Percentiles rank a stretch among this genome's conserved stretches.
Evolutionary conservation across 2,888 invertebrate species (phyloP).

Genomic region (Drosophila buzzatii): DNA sequence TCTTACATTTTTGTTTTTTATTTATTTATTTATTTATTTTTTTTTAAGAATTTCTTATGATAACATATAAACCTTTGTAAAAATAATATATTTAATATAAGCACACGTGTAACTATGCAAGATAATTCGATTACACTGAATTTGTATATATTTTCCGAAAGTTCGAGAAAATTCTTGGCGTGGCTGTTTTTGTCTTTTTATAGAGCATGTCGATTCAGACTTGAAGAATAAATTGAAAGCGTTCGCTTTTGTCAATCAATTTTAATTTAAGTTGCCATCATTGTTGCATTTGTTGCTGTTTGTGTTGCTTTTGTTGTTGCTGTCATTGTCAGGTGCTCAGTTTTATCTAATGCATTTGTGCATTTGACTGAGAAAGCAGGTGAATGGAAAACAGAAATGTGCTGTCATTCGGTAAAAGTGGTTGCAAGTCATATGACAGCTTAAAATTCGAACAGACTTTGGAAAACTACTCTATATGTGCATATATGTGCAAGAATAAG

Average conservation of each 20-base stretch:
- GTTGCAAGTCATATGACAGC: constrained; percentile 30
- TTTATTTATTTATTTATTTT: too few species aligned
- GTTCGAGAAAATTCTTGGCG: not conserved
- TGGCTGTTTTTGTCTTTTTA: not conserved
- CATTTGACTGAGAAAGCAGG: constrained; percentile 43
- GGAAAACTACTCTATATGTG: not conserved
- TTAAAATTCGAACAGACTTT: constrained; percentile 9
- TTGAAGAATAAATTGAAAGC: not conserved
- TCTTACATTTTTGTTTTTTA: not conserved
- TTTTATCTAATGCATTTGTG: constrained; percentile 41
- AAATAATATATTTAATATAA: not conserved
- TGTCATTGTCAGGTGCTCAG: constrained; percentile 20
- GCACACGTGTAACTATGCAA: not conserved
- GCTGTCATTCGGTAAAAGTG: constrained; percentile 41
- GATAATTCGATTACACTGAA: not conserved
- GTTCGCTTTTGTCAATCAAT: not conserved
- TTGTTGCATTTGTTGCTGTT: constrained; percentile 8
- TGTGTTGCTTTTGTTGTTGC: not conserved
- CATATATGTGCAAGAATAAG: not conserved
- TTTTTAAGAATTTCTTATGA: too few species aligned
- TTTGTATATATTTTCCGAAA: not conserved
- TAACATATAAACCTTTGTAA: not conserved
- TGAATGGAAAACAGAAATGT: constrained; percentile 42
- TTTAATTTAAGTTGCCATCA: constrained; percentile 4
- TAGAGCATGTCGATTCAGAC: not conserved